Evolutionary conservation across 2,888 invertebrate species (phyloP).

Genomic region (Cistogaster globosa): DNA sequence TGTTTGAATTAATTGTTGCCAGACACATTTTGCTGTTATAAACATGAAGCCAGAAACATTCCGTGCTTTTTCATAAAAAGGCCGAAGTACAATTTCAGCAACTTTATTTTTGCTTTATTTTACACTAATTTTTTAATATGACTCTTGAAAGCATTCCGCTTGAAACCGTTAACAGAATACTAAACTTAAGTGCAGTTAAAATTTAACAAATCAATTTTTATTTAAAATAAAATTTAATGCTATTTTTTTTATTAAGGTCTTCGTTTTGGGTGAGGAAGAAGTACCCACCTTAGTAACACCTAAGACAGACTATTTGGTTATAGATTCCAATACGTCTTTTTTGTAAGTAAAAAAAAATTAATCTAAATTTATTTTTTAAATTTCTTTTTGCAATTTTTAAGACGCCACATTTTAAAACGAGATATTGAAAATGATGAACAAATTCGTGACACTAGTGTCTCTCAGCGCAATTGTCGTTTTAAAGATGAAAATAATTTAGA

Average conservation of each 20-base stretch:
- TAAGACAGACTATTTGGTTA: slow-evolving; percentile 85
- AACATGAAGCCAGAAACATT: too few relatives aligned
- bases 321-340: slow-evolving; percentile 84
- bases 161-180: too few relatives aligned
- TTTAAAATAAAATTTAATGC: background rate
- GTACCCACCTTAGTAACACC: slow-evolving; percentile 88
- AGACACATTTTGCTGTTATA: too few relatives aligned
- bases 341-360: slow-evolving; percentile 73
- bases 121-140: too few relatives aligned
- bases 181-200: too few relatives aligned
- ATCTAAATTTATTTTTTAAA: background rate
- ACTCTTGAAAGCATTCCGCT: too few relatives aligned
- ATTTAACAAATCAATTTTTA: too few relatives aligned
- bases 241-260: slow-evolving; percentile 75
- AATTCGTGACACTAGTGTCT: slow-evolving; percentile 85
- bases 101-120: too few relatives aligned
- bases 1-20: too few relatives aligned
- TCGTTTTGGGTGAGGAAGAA: slow-evolving; percentile 87
- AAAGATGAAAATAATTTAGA: slow-evolving; percentile 86
- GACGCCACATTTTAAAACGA: slow-evolving; percentile 84
- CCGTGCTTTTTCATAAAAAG: too few relatives aligned
- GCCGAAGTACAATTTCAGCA: too few relatives aligned
- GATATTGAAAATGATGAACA: slow-evolving; percentile 89
- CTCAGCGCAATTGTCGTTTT: slow-evolving; percentile 89
- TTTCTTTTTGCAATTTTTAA: slow-evolving; percentile 74